Evolutionary conservation across 1,140 invertebrate genomes (phyloP).

Genomic region (Chionoecetes opilio): DNA sequence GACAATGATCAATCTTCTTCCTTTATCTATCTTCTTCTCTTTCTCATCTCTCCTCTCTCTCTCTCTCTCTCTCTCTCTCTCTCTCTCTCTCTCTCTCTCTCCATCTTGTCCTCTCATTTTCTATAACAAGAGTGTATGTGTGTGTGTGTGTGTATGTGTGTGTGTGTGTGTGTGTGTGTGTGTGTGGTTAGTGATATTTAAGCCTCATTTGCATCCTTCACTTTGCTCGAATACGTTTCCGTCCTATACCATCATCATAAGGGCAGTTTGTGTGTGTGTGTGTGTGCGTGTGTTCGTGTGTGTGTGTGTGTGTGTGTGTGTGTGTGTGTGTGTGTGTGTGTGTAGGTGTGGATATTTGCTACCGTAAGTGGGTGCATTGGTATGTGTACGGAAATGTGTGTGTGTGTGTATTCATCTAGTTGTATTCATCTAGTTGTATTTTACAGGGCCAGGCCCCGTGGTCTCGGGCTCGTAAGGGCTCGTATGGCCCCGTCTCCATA

Average conservation of each 20-base stretch:
- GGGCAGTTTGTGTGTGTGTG: background rate
- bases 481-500: no score
- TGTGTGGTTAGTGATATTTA: background rate
- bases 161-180: background rate
- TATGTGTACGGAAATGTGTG: background rate
- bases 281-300: background rate
- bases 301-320: no score
- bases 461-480: no score
- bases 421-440: no score
- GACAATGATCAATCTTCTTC: background rate
- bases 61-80: conserved; percentile 40
- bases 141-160: background rate
- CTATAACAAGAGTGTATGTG: background rate
- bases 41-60: background rate
- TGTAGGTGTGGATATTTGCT: background rate
- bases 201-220: conserved; percentile 4
- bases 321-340: background rate
- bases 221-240: background rate
- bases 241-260: background rate
- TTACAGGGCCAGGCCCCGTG: no score
- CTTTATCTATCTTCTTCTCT: background rate
- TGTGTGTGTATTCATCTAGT: background rate
- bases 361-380: background rate
- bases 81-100: background rate
- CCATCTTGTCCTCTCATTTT: background rate